phyloP scores from a whole-genome alignment of 2,888 invertebrate species.

The Lycia hirtaria region DNA sequence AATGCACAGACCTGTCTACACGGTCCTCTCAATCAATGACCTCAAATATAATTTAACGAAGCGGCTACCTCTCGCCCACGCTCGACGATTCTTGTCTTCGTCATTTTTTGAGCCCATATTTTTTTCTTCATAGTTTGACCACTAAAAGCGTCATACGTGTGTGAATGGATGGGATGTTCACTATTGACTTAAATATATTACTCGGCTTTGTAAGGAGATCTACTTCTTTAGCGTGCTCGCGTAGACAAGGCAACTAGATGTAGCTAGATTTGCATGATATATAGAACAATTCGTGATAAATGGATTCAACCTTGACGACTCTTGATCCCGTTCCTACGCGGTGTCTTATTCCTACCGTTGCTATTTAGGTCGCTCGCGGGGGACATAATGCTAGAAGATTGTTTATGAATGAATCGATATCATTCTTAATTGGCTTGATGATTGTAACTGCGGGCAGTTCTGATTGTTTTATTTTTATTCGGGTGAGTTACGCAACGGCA shows the following conservation, averaged over 20 bases:
- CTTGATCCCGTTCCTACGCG: conserved; percentile 78
- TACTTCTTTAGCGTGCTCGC: conserved; percentile 37
- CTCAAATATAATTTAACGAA: conserved; percentile 72
- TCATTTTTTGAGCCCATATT: conserved; percentile 64
- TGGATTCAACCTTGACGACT: conserved; percentile 81
- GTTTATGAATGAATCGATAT: conserved; percentile 44
- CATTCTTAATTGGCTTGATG: conserved; percentile 36
- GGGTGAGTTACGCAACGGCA: conserved; percentile 17
- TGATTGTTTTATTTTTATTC: conserved; percentile 24
- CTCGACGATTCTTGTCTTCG: conserved; percentile 56
- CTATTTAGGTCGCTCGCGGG: conserved; percentile 71
- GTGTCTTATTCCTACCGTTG: conserved; percentile 67
- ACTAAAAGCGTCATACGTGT: conserved; percentile 44
- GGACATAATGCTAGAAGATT: conserved; percentile 61
- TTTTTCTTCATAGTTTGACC: conserved; percentile 55
- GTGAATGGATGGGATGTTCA: conserved; percentile 50
- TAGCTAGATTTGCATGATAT: conserved; percentile 43
- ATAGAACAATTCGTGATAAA: conserved; percentile 74
- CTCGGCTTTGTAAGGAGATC: conserved; percentile 34
- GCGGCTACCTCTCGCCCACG: conserved; percentile 76
- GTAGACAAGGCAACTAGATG: conserved; percentile 42
- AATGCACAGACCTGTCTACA: conserved; percentile 42
- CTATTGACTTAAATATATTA: conserved; percentile 46
- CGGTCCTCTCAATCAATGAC: conserved; percentile 75
- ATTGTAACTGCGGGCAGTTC: conserved; percentile 29